phyloP scores from a whole-genome alignment of 1,140 invertebrate species.

The Daktulosphaira vitifoliae region DNA sequence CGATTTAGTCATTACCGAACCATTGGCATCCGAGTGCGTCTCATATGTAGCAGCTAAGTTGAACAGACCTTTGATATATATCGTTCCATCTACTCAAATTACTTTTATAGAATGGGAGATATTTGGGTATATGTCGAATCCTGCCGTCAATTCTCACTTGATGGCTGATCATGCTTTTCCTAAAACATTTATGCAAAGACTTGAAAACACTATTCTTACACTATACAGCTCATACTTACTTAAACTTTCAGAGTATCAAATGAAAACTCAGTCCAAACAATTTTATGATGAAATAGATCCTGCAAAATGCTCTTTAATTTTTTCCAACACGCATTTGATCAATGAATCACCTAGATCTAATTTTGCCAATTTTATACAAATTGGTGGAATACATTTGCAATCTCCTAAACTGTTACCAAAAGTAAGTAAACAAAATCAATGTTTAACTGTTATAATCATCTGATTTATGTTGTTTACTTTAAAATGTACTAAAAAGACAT shows the following conservation, averaged over 20 bases:
- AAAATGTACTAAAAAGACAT: too few species aligned
- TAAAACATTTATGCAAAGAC: background rate
- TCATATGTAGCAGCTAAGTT: conserved; percentile 42
- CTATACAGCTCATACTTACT: background rate
- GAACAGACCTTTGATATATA: conserved; percentile 42
- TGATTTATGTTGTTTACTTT: too few species aligned
- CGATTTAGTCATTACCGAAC: conserved; percentile 37
- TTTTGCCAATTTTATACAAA: conserved; percentile 48
- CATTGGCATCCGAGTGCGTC: conserved; percentile 36
- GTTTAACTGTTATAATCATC: too few species aligned
- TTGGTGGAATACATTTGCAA: conserved; percentile 50
- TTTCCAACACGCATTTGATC: conserved; percentile 51
- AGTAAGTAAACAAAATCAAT: conserved; percentile 21
- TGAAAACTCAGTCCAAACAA: background rate
- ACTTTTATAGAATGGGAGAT: background rate
- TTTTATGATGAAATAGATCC: conserved; percentile 42
- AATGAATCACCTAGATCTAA: conserved; percentile 45
- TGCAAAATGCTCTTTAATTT: conserved; percentile 45
- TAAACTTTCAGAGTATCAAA: background rate
- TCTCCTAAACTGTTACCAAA: conserved; percentile 36
- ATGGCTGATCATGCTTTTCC: background rate
- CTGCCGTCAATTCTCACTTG: background rate
- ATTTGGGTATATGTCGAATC: background rate
- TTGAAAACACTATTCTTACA: background rate
- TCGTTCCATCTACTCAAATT: conserved; percentile 41